A percentile compares a stretch with the other conserved stretches of the same genome.
These are phyloP conservation scores for Drosophila cardini DNA, from an alignment of 1,140 invertebrate genomes.

Conservation along the genomic window DNA sequence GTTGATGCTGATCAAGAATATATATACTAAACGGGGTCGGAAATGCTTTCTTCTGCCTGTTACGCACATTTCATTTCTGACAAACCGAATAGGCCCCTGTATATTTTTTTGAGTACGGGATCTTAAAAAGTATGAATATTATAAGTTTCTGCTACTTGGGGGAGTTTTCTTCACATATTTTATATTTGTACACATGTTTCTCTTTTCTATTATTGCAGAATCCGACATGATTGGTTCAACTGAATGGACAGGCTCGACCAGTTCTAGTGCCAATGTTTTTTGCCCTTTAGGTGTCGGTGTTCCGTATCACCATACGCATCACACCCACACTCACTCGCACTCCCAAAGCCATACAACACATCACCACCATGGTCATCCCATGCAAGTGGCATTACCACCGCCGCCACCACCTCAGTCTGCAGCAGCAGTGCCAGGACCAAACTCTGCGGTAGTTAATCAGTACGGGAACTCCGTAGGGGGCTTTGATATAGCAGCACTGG, in stretches of 20 bases:
- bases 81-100: too few relatives aligned
- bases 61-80: too few relatives aligned
- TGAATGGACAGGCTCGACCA: slow-evolving; percentile 81
- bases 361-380: slow-evolving; percentile 50
- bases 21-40: too few relatives aligned
- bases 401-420: slow-evolving; percentile 84
- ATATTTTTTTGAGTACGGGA: too few relatives aligned
- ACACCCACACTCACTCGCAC: slow-evolving; percentile 63
- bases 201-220: slow-evolving; percentile 60
- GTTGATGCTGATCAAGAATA: too few relatives aligned
- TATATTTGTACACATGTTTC: not conserved
- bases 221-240: slow-evolving; percentile 85
- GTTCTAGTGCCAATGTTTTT: slow-evolving; percentile 47
- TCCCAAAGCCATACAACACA: slow-evolving; percentile 42
- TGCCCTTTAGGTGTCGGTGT: slow-evolving; percentile 68
- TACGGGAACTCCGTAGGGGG: slow-evolving; percentile 58
- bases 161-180: too few relatives aligned
- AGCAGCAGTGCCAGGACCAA: slow-evolving; percentile 67
- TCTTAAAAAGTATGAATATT: too few relatives aligned
- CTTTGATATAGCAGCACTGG: slow-evolving; percentile 65
- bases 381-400: slow-evolving; percentile 79
- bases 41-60: too few relatives aligned
- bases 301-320: slow-evolving; percentile 85
- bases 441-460: slow-evolving; percentile 58
- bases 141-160: too few relatives aligned